Conservation (phyloP, 92 coral and sea anemone species). For the Epizoanthus stellaris region DNA sequence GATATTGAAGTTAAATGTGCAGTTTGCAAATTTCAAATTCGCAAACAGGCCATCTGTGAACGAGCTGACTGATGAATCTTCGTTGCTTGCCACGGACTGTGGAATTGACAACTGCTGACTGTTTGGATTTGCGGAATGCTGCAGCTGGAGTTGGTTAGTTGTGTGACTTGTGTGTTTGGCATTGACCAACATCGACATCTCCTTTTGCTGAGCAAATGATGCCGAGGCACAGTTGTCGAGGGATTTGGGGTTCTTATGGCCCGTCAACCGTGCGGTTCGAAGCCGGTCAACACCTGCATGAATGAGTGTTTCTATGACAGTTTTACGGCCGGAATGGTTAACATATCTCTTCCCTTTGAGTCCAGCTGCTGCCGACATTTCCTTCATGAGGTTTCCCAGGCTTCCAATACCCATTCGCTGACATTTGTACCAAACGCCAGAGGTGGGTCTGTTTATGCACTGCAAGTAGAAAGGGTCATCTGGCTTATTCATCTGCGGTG, state of each 20-base stretch:
- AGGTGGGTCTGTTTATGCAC: background rate
- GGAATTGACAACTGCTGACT: too few relatives aligned
- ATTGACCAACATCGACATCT: background rate
- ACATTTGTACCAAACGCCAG: conserved; percentile 13
- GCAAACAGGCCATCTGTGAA: background rate
- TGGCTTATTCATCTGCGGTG: conserved; percentile 29
- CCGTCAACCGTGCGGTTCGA: background rate
- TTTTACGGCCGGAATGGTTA: background rate
- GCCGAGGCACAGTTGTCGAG: background rate
- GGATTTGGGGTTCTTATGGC: conserved; percentile 14
- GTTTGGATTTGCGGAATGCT: too few relatives aligned
- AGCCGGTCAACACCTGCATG: conserved; percentile 4
- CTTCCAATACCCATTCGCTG: background rate
- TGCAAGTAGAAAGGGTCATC: conserved; percentile 22
- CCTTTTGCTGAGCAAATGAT: background rate
- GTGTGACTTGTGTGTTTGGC: background rate
- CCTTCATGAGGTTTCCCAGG: background rate
- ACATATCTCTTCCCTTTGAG: too few relatives aligned
- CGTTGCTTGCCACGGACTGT: too few relatives aligned
- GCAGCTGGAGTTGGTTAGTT: too few relatives aligned
- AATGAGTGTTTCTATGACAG: too few relatives aligned
- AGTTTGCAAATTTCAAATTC: background rate
- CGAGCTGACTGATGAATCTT: too few relatives aligned
- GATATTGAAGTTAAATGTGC: background rate
- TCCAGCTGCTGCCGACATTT: background rate